Evolutionary conservation across 1,140 invertebrate species (phyloP).

Genomic region (Phocides pigmalion): DNA sequence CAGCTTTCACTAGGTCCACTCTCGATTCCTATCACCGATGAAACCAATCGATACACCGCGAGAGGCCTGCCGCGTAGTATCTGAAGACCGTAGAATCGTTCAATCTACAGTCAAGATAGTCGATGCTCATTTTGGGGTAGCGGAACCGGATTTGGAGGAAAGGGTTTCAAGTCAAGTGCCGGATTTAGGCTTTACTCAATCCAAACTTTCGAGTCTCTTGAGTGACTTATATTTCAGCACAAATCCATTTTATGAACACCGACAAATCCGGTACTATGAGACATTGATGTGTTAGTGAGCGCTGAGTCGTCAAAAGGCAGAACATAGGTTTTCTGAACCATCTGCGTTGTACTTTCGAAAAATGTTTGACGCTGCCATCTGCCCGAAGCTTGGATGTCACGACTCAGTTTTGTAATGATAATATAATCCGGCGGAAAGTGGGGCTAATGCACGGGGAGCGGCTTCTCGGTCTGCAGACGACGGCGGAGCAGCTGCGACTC

Average conservation of each 20-base stretch:
- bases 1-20: constrained; percentile 17
- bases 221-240: no score
- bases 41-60: constrained; percentile 31
- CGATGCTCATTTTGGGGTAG: constrained; percentile 2
- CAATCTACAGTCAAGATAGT: constrained; percentile 32
- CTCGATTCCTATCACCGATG: constrained; percentile 23
- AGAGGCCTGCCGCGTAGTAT: constrained; percentile 37
- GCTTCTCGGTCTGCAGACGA: constrained; percentile 83
- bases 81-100: constrained; percentile 33
- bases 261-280: no score
- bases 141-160: neutral
- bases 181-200: neutral
- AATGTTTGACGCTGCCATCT: no score
- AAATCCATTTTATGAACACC: no score
- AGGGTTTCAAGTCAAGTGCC: neutral
- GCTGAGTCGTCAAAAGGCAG: no score
- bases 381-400: no score
- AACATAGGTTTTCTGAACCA: no score
- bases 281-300: no score
- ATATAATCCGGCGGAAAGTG: neutral
- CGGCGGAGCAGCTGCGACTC: constrained; percentile 93
- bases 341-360: no score
- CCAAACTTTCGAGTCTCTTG: no score
- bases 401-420: no score
- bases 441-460: constrained; percentile 65